Conservation (phyloP, 2,113 vertebrate species). For the Brienomyrus brachyistius region DNA sequence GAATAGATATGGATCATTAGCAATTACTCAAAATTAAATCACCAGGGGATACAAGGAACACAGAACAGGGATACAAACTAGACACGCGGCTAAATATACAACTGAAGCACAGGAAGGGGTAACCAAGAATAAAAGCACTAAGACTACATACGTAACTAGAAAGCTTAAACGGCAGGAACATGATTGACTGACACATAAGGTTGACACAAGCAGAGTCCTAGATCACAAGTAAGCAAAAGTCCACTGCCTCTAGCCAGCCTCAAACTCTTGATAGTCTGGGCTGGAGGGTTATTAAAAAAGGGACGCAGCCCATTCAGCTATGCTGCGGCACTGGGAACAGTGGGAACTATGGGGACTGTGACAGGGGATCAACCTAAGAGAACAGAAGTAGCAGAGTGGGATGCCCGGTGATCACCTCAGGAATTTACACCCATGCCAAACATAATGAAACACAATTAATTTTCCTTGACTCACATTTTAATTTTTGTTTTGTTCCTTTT, state of each 20-base stretch:
- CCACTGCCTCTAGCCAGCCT: not conserved
- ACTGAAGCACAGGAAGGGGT: not conserved
- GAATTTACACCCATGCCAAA: not conserved
- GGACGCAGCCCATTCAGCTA: not conserved
- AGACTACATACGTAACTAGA: not conserved
- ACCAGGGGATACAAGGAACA: not conserved
- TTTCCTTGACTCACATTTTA: not conserved
- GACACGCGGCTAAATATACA: not conserved
- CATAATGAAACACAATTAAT: not conserved
- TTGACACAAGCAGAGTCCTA: not conserved
- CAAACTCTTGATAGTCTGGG: not conserved
- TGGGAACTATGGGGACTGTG: not conserved
- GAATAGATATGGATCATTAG: not conserved
- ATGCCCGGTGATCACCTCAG: not conserved
- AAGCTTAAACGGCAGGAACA: not conserved
- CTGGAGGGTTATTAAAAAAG: not conserved
- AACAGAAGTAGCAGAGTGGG: not conserved
- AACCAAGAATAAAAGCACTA: not conserved
- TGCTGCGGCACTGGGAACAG: not conserved
- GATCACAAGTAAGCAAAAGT: not conserved
- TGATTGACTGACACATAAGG: not conserved
- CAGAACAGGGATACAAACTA: not conserved
- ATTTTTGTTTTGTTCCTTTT: not conserved
- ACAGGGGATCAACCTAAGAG: not conserved
- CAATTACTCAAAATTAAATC: not conserved